These are phyloP conservation scores for Calliscelio sp. DNA, from an alignment of 2,888 invertebrate genomes.

Conservation along the genomic window DNA sequence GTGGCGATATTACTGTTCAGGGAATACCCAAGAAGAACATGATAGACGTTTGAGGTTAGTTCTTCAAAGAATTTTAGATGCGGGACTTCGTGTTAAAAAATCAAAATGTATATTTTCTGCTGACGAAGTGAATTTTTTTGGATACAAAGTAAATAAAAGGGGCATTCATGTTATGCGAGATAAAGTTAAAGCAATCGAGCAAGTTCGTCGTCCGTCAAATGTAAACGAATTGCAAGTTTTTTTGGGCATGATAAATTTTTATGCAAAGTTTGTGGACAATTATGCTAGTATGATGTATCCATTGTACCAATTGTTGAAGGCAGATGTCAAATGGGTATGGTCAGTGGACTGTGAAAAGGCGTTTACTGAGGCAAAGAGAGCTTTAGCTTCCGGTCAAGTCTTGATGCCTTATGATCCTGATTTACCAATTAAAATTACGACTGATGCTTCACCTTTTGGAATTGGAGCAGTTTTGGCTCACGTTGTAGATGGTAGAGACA, in stretches of 20 bases:
- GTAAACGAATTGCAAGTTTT: neutral
- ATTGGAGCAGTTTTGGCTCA: conserved; percentile 42
- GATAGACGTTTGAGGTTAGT: neutral
- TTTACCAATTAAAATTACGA: conserved; percentile 42
- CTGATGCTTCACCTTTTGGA: conserved; percentile 56
- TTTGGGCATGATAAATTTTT: conserved; percentile 40
- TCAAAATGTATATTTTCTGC: neutral
- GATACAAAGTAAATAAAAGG: neutral
- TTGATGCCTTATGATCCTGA: conserved; percentile 42
- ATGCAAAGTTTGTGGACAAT: conserved; percentile 22
- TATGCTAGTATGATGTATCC: conserved; percentile 3
- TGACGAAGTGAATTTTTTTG: conserved; percentile 1
- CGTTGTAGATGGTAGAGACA: conserved; percentile 10
- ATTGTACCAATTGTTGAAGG: conserved; percentile 4
- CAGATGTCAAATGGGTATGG: neutral
- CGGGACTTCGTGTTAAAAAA: neutral
- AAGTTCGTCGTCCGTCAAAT: neutral
- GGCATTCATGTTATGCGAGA: conserved; percentile 23
- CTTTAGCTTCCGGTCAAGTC: neutral
- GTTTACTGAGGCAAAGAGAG: neutral
- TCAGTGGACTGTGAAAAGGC: neutral
- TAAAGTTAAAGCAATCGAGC: neutral
- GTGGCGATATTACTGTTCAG: no score
- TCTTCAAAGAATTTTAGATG: neutral
- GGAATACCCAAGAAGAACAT: no score